phyloP scores from a whole-genome alignment of 2,888 invertebrate species.

The Sympetrum striolatum region DNA sequence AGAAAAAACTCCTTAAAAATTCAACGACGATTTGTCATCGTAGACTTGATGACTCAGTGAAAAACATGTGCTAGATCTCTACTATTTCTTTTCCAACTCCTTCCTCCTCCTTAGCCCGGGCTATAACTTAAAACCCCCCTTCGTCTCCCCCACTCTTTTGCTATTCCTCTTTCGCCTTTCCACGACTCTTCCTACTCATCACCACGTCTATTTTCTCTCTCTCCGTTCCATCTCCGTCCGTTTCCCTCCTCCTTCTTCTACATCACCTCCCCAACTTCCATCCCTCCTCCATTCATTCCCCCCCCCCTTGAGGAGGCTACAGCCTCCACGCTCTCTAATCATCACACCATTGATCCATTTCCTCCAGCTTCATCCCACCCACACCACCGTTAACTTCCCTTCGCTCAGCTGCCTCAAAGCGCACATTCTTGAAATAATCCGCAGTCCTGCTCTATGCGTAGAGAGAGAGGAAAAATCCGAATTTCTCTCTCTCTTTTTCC shows the following conservation, averaged over 20 bases:
- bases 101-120: background rate
- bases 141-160: background rate
- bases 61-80: background rate
- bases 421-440: slow-evolving; percentile 20
- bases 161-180: background rate
- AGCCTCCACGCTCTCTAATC: background rate
- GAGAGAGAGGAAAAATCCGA: background rate
- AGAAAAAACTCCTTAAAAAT: slow-evolving; percentile 3
- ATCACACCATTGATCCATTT: background rate
- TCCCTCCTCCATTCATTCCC: background rate
- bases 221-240: background rate
- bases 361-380: background rate
- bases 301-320: background rate
- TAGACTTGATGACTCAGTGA: slow-evolving; percentile 10
- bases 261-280: background rate
- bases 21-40: slow-evolving; percentile 19
- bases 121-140: background rate
- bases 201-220: background rate
- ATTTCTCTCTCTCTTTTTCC: background rate
- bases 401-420: slow-evolving; percentile 11
- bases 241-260: background rate
- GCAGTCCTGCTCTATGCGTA: background rate
- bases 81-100: background rate
- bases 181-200: background rate
- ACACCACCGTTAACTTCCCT: background rate